Percentiles rank a stretch among this genome's conserved stretches.
These are phyloP conservation scores for Drosophila malerkotliana DNA, from an alignment of 1,140 invertebrate genomes.

Conservation along the genomic window DNA sequence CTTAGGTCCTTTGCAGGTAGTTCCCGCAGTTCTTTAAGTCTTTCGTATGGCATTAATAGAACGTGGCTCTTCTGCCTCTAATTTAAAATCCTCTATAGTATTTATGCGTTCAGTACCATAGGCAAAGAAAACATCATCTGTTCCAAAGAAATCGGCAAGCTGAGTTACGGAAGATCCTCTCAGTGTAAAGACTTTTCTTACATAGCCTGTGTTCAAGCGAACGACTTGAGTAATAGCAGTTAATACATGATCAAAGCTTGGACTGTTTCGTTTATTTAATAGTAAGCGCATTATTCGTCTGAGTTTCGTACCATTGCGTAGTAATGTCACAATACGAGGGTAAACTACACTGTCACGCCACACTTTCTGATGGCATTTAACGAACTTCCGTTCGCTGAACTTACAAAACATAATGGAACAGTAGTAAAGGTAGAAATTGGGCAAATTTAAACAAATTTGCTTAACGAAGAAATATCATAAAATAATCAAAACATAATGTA, in stretches of 20 bases:
- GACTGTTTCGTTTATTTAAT: slow-evolving; percentile 97
- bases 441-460: too few species aligned
- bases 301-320: slow-evolving; percentile 96
- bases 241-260: slow-evolving; percentile 96
- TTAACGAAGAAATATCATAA: too few species aligned
- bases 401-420: not conserved
- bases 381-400: slow-evolving; percentile 62
- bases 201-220: slow-evolving; percentile 96
- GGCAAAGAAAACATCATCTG: slow-evolving; percentile 94
- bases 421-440: too few species aligned
- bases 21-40: slow-evolving; percentile 86
- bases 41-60: slow-evolving; percentile 89
- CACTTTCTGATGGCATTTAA: slow-evolving; percentile 46
- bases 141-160: slow-evolving; percentile 94
- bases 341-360: slow-evolving; percentile 87
- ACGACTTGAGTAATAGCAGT: slow-evolving; percentile 96
- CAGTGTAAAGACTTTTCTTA: slow-evolving; percentile 95
- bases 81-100: slow-evolving; percentile 94
- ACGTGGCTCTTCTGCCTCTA: slow-evolving; percentile 94
- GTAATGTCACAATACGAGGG: slow-evolving; percentile 96
- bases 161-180: slow-evolving; percentile 91
- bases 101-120: slow-evolving; percentile 93
- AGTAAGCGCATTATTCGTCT: slow-evolving; percentile 92
- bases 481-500: too few species aligned
- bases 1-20: slow-evolving; percentile 85